Evolutionary conservation across 2,797 vertebrate genomes (phyloP).

Genomic region (Poecilia picta): DNA sequence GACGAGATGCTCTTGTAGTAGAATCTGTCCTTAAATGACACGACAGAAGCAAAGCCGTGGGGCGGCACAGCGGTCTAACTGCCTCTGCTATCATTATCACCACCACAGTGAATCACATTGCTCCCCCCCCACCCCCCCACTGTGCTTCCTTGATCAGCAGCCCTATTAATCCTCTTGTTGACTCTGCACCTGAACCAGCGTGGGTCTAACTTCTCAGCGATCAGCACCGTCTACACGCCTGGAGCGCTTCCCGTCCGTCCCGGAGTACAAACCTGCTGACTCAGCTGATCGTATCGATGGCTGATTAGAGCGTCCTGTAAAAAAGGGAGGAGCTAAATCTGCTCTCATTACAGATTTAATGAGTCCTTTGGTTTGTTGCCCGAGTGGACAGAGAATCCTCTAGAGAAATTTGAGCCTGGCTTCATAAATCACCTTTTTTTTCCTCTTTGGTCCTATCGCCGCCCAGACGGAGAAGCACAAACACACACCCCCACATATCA

Average conservation of each 20-base stretch:
- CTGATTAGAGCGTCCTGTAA: conserved; percentile 56
- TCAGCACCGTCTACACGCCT: conserved; percentile 25
- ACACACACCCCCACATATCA: not conserved
- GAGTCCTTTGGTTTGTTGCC: conserved; percentile 61
- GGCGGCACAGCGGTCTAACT: conserved; percentile 22
- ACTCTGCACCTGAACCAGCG: conserved; percentile 57
- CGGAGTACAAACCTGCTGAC: conserved; percentile 60
- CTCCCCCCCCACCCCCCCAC: conserved; percentile 41
- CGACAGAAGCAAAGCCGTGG: conserved; percentile 23
- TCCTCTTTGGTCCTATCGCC: conserved; percentile 12
- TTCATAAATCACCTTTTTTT: conserved; percentile 64
- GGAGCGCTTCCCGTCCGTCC: conserved; percentile 16
- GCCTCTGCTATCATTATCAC: conserved; percentile 24
- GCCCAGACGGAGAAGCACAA: conserved; percentile 11
- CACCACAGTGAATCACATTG: conserved; percentile 17
- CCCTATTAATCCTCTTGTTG: conserved; percentile 69
- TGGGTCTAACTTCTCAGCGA: conserved; percentile 40
- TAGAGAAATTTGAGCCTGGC: conserved; percentile 26
- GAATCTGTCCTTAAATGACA: conserved; percentile 17
- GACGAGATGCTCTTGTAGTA: conserved; percentile 14
- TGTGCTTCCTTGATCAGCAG: conserved; percentile 53
- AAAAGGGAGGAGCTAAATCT: conserved; percentile 46
- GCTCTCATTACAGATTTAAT: conserved; percentile 75
- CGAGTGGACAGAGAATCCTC: conserved; percentile 40
- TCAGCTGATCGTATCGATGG: conserved; percentile 45